Evolutionary conservation across 2,888 invertebrate species (phyloP), one percentile per base, ranked within the genome.

Genomic region (Andrena bucephala): DNA sequence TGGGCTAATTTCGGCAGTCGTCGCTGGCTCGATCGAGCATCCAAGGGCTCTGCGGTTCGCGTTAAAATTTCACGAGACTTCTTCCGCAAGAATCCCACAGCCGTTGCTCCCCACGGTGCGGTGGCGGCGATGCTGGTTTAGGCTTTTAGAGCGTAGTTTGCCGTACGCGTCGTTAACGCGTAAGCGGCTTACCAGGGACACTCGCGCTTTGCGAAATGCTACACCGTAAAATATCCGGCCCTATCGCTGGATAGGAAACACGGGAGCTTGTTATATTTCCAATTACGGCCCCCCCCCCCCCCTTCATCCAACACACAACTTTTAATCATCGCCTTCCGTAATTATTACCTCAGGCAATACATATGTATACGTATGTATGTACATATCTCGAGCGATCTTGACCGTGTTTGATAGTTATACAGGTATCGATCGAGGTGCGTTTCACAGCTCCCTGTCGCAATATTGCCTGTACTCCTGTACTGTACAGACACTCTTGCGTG

Each of bases 111-210:
- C 16, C 42, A 16, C 42, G 42, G 16, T 42, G 42, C 42, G 42
- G 16, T 5, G 42, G 4, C 1, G 8, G 0, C 48, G 24, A 29
- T 7, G 77, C 59, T n/a, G 70, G 65, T 66, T 70, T 59, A 33
- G 63, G 33, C 60, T 67, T 74, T 74, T 24, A 67, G 65, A 66
- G 48, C 48, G 70, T 77, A 70, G 81, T 81, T 81, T 72, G 70
- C 10, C 24, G 5, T 24, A 4, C 67, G 36, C 71, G 65, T 67
- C 70, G 72, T 84, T 80, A 80, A 67, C 66, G 33, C 33, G 8
- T 67, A 77, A 83, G 80, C 83, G 48, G 80, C 73, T 84, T 80
- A 77, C 52, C n/a, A 20, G 33, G 24, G 68, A 73, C 76, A 70
- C 57, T 42, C 57, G 62, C 48, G 33, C 42, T 42, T 42, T 16